phyloP scores from a whole-genome alignment of 2,113 vertebrate species.

The Damaliscus lunatus region DNA sequence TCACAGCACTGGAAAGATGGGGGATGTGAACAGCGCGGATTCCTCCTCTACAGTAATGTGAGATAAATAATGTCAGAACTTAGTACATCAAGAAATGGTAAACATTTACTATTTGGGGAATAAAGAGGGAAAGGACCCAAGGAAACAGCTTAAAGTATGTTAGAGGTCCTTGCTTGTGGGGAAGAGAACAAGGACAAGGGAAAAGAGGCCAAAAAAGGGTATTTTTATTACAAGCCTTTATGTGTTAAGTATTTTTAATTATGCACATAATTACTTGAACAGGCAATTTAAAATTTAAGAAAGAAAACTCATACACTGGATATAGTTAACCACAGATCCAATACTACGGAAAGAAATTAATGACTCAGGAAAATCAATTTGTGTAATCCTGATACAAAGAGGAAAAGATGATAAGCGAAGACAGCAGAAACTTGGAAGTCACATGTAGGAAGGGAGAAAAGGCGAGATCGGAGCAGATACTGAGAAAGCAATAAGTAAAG shows the following conservation, averaged over 20 bases:
- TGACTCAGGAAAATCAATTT: slow-evolving; percentile 1
- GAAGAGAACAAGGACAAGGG: not conserved
- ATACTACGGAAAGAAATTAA: not conserved
- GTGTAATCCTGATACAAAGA: not conserved
- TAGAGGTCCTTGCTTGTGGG: not conserved
- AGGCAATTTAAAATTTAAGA: not conserved
- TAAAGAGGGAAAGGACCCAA: not conserved
- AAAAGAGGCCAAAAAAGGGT: not conserved
- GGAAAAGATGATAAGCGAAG: not conserved
- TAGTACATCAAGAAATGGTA: not conserved
- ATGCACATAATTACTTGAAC: not conserved
- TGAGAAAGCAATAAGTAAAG: not conserved
- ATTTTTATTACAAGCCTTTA: slow-evolving; percentile 4
- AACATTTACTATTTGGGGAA: not conserved
- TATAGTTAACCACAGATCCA: not conserved
- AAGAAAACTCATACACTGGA: not conserved
- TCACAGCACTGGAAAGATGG: not conserved
- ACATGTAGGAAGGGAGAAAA: not conserved
- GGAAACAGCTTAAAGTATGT: not conserved
- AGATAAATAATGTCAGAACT: slow-evolving; percentile 24
- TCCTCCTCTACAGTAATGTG: not conserved
- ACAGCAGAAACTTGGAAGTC: not conserved
- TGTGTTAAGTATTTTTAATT: not conserved
- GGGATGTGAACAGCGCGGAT: not conserved
- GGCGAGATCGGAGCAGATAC: not conserved